phyloP scores from a whole-genome alignment of 2,797 vertebrate species.

The Phaenicophaeus curvirostris region DNA sequence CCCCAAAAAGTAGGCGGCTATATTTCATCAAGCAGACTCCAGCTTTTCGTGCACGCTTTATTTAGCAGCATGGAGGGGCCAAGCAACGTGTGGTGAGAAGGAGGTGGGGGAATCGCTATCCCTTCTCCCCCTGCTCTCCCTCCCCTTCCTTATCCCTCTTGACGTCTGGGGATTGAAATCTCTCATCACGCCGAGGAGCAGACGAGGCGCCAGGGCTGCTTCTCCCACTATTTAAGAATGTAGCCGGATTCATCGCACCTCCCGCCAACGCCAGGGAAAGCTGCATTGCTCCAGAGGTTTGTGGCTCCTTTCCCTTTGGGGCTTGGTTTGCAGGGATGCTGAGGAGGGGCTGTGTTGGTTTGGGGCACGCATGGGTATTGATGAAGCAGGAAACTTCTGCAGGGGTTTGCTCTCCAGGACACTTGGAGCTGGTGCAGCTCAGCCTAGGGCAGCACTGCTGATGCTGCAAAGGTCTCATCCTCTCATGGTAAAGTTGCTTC shows the following conservation, averaged over 20 bases:
- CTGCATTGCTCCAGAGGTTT: slow-evolving; percentile 22
- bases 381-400: not conserved
- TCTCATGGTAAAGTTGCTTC: rapidly evolving
- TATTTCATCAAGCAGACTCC: not conserved
- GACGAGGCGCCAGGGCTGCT: not conserved
- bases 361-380: rapidly evolving
- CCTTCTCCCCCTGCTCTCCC: not conserved
- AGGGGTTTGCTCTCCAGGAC: not conserved
- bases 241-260: not conserved
- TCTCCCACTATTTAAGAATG: not conserved
- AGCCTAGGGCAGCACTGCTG: not conserved
- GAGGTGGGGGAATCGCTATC: not conserved
- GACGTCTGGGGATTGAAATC: not conserved
- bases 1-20: not conserved
- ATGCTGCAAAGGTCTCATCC: not conserved
- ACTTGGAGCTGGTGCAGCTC: not conserved
- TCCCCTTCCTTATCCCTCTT: not conserved
- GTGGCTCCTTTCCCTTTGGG: not conserved
- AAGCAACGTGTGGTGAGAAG: not conserved
- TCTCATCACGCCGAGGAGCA: not conserved
- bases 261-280: not conserved
- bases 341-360: rapidly evolving
- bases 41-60: rapidly evolving
- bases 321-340: rapidly evolving
- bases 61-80: not conserved